Evolutionary conservation across 2,888 invertebrate genomes (phyloP), one percentile per base, ranked within the genome.

Genomic region (Gasteruption jaculator): DNA sequence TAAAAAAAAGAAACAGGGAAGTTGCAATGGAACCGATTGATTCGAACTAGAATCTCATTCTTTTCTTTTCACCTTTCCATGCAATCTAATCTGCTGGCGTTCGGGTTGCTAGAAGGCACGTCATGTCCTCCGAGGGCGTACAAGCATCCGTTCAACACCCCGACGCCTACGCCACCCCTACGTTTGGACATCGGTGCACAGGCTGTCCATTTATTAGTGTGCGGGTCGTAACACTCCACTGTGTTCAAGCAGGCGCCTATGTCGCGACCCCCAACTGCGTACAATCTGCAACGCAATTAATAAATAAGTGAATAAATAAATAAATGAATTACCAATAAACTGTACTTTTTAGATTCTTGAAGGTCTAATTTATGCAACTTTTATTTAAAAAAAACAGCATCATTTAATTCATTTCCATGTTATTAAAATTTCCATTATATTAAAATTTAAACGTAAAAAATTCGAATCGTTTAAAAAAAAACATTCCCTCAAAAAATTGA

Each of bases 121-220:
- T 94, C 94, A 72, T 94, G 91, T 0, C 95, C 94, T 19, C 95
- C 94, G 49, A 94, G 75, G 2, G 92, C 94, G 72, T 93, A 95
- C 36, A 95, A 75, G 69, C 80, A 91, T 0, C 92, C 92, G 65
- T 89, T 86, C 20, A 88, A 83, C 1, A 90, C 90, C 41, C 90
- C 87, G 14, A 91, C 91, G 30, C 91, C 93, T 39, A 93, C 91
- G 10, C 92, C 90, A 3, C 93, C 91, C 40, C 94, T 77, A 15
- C 90, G 77, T 47, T 86, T 80, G 26, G 85, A 82, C 90, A 95
- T 91, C 3, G 92, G 86, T 21, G 91, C 86, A 65, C 90, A 86
- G 49, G 83, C 77, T 24, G 83, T 83, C 94, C 94, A 86, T 57
- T 81, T 82, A 65, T 86, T 83, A 7, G 82, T 83, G 61, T 84